Evolutionary conservation across 2,797 vertebrate genomes (phyloP), one percentile per base, ranked within the genome.

Genomic region (Pipistrellus kuhlii): DNA sequence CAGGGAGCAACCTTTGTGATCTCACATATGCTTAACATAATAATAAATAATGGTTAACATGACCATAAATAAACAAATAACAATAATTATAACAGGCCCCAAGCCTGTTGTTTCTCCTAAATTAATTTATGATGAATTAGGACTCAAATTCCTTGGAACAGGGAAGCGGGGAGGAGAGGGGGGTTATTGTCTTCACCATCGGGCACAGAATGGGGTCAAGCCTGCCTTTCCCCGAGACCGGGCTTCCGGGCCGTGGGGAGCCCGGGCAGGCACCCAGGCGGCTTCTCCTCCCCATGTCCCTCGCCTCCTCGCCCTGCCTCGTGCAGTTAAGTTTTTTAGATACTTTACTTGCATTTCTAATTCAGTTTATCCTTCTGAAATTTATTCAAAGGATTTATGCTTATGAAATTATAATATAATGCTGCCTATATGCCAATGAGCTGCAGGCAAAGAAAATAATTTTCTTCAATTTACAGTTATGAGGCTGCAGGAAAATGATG

Each of bases 391-490:
- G 98, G 98, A 98, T 98, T 98, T 98, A 98, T 98, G 98, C 98
- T 98, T 98, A 98, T 98, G 98, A 98, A 98, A 98, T 98, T 98
- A 98, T 98, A 98, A 98, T 98, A 98, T 98, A 98, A 98, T 98
- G 98, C 98, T 98, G 98, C 98, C 98, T 98, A 98, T 98, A 98
- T 98, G 98, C 98, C 98, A 98, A 98, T 98, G 98, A 98, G 98
- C 98, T 98, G 97, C 97, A 98, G 98, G 98, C 98, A 98, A 98
- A 98, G 98, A 98, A 98, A 98, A 98, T 98, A 98, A 98, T 98
- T 98, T 98, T 98, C 98, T 98, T 98, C 98, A 98, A 98, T 98
- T 98, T 99, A 98, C 98, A 98, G 98, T 98, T 98, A 98, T 98
- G 98, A 98, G 97, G 97, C 98, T 98, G 97, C 97, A 97, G 98